Base-by-base conservation (phyloP, 2,797 vertebrate species). In the Phyllotis vaccarum region DNA sequence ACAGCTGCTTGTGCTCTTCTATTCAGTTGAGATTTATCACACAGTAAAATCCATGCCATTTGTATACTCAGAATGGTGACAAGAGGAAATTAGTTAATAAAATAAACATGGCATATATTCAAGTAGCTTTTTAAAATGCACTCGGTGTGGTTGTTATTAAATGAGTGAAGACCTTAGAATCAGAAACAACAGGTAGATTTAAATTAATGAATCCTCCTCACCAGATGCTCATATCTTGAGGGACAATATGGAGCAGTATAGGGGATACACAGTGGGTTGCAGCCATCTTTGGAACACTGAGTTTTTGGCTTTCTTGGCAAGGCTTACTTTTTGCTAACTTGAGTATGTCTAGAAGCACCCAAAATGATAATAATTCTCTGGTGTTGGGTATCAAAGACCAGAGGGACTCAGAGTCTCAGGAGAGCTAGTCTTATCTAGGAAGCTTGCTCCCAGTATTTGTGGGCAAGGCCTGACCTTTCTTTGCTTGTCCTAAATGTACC, bases 151-250 rank as follows among this genome's bases (percentile, higher is more conserved):
- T n/a, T 90, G 80, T 86, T 56, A 93, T 80, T 68, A 29, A 78
- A 60, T 56, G 43, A 87, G 83, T 72, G 8, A 64, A 83, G 34
- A 80, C 43, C 5, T 94, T 58, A 17, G 66, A 52, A 91, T 86
- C 87, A 21, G 76, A 80, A n/a, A 76, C 22, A 76, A 78, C 34
- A 9, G 10, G 1, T 22, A 75, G n/a, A 11, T 74, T 85, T 56
- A 74, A 89, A 75, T 89, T 37, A 79, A 37, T 2, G 2, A 14
- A 79, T 72, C 66, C 21, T 54, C 22, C 21, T 49, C 10, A 62
- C 13, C 40, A 49, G 8, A 17, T 49, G 70, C 90, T 87, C 11
- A 1, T 56, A 12, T 74, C 76, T 52, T 31, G 49, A 85, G 16
- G 21, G 75, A 40, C 29, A 6, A 0, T 8, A 5, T 5, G 24